Evolutionary conservation across 2,797 vertebrate species (phyloP).

Genomic region (Thamnophis elegans): DNA sequence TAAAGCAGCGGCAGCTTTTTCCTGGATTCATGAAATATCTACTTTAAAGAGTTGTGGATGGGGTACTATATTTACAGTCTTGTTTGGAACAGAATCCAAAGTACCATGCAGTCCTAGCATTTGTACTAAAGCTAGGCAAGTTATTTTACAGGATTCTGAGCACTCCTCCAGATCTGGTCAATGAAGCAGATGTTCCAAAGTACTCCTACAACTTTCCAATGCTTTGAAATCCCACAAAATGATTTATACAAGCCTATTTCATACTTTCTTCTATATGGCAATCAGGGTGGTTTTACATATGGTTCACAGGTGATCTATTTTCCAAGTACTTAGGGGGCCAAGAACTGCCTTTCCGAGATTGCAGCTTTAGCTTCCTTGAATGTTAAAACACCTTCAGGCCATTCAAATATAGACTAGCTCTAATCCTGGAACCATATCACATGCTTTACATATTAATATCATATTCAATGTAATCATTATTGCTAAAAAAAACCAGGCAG

Average conservation of each 20-base stretch:
- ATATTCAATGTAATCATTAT: neutral
- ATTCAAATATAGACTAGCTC: neutral
- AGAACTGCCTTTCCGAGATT: neutral
- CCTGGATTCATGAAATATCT: no score
- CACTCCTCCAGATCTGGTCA: no score
- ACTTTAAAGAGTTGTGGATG: no score
- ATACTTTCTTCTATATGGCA: neutral
- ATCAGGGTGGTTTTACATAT: neutral
- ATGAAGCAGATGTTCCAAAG: neutral
- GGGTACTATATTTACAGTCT: no score
- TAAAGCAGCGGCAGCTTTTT: neutral
- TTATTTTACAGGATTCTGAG: no score
- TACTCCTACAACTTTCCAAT: neutral
- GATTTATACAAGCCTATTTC: neutral
- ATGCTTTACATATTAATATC: neutral
- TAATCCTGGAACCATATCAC: neutral
- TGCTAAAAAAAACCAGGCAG: neutral
- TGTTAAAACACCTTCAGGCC: neutral
- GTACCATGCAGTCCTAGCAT: no score
- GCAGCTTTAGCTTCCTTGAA: neutral
- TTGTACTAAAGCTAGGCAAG: no score
- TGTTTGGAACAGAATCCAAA: no score
- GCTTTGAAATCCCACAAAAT: neutral
- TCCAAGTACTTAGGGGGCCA: neutral
- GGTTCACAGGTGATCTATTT: neutral